Percentiles rank a stretch among this genome's conserved stretches.
These are phyloP conservation scores for Entomyzon cyanotis DNA, from an alignment of 2,113 vertebrate genomes.

Conservation along the genomic window DNA sequence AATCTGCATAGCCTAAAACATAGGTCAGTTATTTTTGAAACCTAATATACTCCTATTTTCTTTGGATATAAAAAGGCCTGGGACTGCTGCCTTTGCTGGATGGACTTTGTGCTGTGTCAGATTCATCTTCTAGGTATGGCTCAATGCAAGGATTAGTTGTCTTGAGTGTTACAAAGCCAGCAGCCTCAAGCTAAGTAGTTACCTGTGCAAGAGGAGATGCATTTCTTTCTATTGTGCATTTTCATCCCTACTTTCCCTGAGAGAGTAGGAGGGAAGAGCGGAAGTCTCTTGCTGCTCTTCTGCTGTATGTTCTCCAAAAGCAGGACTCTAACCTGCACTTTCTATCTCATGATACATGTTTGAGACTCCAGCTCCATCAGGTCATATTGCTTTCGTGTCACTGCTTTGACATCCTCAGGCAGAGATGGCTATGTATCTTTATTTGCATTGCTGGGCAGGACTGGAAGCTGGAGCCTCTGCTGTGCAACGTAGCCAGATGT, in stretches of 20 bases:
- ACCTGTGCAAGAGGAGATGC: neutral
- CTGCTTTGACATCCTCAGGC: neutral
- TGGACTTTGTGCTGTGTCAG: neutral
- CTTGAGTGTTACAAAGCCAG: neutral
- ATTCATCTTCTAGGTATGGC: neutral
- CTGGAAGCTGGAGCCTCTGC: neutral
- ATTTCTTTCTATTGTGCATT: neutral
- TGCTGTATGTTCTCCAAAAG: neutral
- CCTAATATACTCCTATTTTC: neutral
- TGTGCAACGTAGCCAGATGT: accelerated
- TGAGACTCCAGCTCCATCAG: neutral
- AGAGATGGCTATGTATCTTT: neutral
- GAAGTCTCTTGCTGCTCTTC: neutral
- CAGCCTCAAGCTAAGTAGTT: neutral
- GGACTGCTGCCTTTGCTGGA: neutral
- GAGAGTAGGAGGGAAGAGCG: neutral
- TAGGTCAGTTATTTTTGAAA: neutral
- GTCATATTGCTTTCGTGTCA: neutral
- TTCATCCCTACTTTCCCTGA: neutral
- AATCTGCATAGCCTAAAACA: neutral
- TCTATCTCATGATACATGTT: neutral
- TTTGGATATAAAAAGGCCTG: neutral
- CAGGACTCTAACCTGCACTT: neutral
- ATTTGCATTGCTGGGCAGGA: neutral
- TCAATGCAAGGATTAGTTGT: neutral